Evolutionary conservation across 2,797 vertebrate species (phyloP).

Genomic region (Calcarius lapponicus): DNA sequence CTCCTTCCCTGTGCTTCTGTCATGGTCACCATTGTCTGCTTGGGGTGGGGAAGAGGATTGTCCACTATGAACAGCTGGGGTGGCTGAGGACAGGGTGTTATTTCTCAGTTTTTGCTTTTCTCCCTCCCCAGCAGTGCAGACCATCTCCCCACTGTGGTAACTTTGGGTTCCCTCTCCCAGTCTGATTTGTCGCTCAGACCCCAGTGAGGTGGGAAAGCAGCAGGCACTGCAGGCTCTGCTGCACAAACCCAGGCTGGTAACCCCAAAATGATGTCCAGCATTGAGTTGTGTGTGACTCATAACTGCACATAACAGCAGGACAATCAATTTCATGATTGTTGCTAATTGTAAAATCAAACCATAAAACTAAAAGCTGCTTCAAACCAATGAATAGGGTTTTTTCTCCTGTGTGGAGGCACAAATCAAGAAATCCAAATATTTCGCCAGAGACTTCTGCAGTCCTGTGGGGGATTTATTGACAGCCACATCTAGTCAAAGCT

Average conservation of each 20-base stretch:
- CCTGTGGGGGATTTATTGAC: background rate
- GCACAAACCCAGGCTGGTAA: background rate
- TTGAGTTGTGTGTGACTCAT: background rate
- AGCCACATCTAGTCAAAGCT: background rate
- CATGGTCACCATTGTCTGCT: background rate
- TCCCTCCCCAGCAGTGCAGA: background rate
- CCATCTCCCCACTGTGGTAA: background rate
- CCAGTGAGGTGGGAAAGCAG: background rate
- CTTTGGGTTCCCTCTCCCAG: background rate
- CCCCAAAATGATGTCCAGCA: accelerated
- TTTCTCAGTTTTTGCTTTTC: background rate
- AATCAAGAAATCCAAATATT: background rate
- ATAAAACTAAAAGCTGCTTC: background rate
- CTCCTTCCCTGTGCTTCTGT: background rate
- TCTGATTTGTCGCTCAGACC: background rate
- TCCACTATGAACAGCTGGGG: background rate
- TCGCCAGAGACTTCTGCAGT: background rate
- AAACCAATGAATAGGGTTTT: background rate
- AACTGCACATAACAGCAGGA: background rate
- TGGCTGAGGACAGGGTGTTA: accelerated
- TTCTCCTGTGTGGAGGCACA: background rate
- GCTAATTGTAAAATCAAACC: background rate
- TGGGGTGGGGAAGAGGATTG: background rate
- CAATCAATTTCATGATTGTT: background rate
- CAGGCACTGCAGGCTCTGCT: background rate